Conservation (phyloP, 1,140 invertebrate genomes). For the Stegodyphus dumicola region DNA sequence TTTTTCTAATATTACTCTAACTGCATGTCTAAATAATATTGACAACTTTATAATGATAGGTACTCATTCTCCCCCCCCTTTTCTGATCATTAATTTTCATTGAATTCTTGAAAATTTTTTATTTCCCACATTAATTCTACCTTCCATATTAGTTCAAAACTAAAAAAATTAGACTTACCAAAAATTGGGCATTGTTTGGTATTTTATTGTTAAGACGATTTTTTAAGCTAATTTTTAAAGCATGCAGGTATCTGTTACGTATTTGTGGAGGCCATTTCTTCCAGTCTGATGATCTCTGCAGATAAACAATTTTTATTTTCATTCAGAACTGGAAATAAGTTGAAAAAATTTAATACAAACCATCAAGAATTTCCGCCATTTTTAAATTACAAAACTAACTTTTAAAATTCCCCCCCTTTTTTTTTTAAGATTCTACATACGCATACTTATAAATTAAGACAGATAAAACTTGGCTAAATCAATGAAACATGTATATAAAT, state of each 20-base stretch:
- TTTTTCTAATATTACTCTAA: neutral
- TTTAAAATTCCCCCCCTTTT: neutral
- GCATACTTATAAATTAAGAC: too few species aligned
- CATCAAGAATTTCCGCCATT: neutral
- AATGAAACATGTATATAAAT: too few species aligned
- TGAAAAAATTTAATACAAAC: neutral
- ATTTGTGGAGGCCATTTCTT: conserved; percentile 53
- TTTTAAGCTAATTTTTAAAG: conserved; percentile 55
- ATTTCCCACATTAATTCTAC: neutral
- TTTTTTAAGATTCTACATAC: too few species aligned
- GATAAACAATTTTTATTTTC: neutral
- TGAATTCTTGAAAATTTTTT: neutral
- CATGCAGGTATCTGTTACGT: conserved; percentile 51
- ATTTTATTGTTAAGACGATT: conserved; percentile 16
- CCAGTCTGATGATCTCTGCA: conserved; percentile 29
- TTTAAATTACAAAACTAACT: neutral
- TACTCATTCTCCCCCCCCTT: neutral
- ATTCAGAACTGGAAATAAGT: neutral
- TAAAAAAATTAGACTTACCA: conserved; percentile 25
- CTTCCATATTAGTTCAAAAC: neutral
- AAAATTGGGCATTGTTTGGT: neutral
- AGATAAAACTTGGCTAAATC: too few species aligned
- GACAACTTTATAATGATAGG: neutral
- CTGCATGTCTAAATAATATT: neutral
- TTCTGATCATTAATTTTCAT: neutral